Evolutionary conservation across 2,888 invertebrate species (phyloP), one percentile per base, ranked within the genome.

Genomic region (Petrolisthes cinctipes): DNA sequence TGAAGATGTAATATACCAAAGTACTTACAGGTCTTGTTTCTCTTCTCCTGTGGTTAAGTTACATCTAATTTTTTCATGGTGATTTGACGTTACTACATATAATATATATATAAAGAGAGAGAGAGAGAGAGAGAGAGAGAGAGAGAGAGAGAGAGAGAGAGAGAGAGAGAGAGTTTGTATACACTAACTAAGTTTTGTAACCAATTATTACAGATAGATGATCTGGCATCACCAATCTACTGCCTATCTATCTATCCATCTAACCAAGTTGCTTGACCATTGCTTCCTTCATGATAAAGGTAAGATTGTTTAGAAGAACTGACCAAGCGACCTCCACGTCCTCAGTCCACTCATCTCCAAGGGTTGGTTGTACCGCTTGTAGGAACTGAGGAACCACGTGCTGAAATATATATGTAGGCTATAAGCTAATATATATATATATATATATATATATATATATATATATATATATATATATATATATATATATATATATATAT

Each of bases 361-460:
- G 91, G 0, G 93, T 93, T 0, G 94, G 94, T 88, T 93, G 93
- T 85, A 94, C 94, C 23, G 94, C 94, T 90, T 92, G 93, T 82
- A 94, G 92, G 91, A 94, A 93, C 92, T 94, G 94, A 2, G 94
- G 94, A 7, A 94, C 94, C 56, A 94, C 93, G 90, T 94, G 92
- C 94, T 94, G 92, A 37, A 37, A 37, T 37, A 37, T 37, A 37
- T 37, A 37, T 37, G 37, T 37, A 37, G 37, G 37, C 37, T 37
- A 37, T 37, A 37, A 37, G 0, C 0, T n/a, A 14, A 2, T 20
- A 20, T 20, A n/a, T 20, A 75, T 4, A 20, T 75, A 75, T 14
- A 75, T 75, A 75, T 20, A 4, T 75, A 75, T 75, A 75, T 20
- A 75, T 75, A 75, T 4, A 37, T 37, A 37, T 1, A 37, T 37